phyloP scores from a whole-genome alignment of 2,797 vertebrate species.

The Chanos chanos region DNA sequence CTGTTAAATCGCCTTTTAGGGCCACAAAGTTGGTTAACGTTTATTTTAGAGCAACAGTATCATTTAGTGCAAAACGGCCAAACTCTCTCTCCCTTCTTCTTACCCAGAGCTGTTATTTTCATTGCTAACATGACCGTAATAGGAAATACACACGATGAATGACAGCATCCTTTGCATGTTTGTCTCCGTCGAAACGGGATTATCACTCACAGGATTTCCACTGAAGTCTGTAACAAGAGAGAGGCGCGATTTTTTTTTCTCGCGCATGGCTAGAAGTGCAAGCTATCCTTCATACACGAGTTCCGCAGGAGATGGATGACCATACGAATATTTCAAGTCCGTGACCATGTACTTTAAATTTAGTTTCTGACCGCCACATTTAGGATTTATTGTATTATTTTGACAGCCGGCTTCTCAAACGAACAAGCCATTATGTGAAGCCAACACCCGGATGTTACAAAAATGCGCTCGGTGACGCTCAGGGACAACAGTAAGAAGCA shows the following conservation, averaged over 20 bases:
- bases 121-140: no score
- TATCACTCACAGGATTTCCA: constrained; percentile 4
- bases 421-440: constrained; percentile 6
- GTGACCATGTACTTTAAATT: neutral
- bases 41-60: no score
- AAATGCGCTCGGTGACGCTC: constrained; percentile 73
- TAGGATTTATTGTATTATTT: neutral
- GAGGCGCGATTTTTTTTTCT: no score
- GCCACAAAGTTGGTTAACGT: no score
- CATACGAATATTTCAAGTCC: no score
- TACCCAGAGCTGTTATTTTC: no score
- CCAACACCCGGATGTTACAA: constrained; percentile 85
- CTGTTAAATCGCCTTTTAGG: no score
- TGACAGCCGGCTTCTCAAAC: neutral
- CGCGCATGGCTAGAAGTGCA: neutral
- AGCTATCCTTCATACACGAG: no score
- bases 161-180: neutral
- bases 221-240: neutral
- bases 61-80: no score
- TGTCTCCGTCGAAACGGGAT: neutral
- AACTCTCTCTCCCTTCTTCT: no score
- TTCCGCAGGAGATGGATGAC: no score
- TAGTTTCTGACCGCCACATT: neutral
- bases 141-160: no score
- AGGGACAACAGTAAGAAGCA: constrained; percentile 37